phyloP scores from a whole-genome alignment of 2,113 vertebrate genomes.

The Mandrillus leucophaeus region DNA sequence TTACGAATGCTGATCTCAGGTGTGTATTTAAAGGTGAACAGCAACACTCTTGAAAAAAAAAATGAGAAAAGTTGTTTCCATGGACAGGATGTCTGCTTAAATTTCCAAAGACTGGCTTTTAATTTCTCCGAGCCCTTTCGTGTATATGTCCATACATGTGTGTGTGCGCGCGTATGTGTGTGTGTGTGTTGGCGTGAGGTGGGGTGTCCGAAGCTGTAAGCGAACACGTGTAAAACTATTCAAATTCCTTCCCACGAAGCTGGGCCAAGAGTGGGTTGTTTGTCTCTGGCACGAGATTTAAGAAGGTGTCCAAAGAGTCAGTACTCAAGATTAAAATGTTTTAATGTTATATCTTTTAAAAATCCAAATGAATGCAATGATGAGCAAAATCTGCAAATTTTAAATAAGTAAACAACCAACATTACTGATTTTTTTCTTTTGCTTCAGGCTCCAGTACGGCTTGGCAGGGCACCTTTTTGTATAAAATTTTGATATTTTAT shows the following conservation, averaged over 20 bases:
- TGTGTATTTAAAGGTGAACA: slow-evolving; percentile 44
- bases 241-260: not conserved
- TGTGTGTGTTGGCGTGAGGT: no score
- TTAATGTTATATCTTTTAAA: not conserved
- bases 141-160: not conserved
- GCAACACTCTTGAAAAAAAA: slow-evolving; percentile 31
- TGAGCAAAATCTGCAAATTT: not conserved
- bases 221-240: not conserved
- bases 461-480: not conserved
- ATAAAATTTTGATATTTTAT: not conserved
- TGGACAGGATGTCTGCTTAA: slow-evolving; percentile 2
- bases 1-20: slow-evolving; percentile 28
- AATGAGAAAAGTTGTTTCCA: slow-evolving; percentile 34
- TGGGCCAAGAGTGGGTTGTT: fast-evolving
- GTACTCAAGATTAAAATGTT: not conserved
- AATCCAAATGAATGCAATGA: not conserved
- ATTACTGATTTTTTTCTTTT: not conserved
- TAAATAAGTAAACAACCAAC: not conserved
- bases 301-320: not conserved
- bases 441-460: not conserved
- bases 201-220: not conserved
- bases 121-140: not conserved
- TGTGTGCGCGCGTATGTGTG: no score
- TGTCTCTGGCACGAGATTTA: not conserved
- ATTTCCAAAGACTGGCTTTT: slow-evolving; percentile 27